phyloP scores from a whole-genome alignment of 92 coral and sea anemone genomes.

The Parazoanthus darwini region DNA sequence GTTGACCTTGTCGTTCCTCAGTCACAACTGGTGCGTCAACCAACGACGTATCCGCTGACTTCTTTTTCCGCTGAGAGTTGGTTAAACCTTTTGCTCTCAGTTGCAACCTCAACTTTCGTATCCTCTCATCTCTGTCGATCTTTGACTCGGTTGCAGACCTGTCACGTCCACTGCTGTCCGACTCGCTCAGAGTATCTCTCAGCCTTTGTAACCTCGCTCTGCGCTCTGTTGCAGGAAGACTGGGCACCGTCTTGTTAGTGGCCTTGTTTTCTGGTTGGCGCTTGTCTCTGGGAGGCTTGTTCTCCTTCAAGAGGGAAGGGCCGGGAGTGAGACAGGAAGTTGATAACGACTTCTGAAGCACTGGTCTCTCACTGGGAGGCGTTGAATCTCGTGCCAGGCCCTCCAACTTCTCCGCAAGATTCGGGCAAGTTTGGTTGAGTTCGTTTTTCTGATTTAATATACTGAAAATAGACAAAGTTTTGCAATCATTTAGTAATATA shows the following conservation, averaged over 20 bases:
- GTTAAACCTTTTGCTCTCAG: conserved; percentile 39
- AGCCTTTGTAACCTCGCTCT: conserved; percentile 33
- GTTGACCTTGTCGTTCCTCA: background rate
- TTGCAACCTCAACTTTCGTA: conserved; percentile 24
- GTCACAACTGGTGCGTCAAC: background rate
- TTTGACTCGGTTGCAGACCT: conserved; percentile 1
- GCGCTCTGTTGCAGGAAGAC: conserved; percentile 15
- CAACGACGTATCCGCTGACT: background rate
- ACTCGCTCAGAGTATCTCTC: conserved; percentile 28
- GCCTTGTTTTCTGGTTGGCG: background rate
- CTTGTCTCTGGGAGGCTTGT: conserved; percentile 1
- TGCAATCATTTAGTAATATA: background rate
- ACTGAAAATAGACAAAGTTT: background rate
- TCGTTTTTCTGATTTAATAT: conserved; percentile 16
- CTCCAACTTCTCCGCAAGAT: conserved; percentile 25
- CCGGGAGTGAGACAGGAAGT: conserved; percentile 41
- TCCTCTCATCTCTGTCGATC: conserved; percentile 30
- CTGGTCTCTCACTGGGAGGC: conserved; percentile 6
- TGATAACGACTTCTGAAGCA: conserved; percentile 27
- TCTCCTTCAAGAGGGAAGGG: conserved; percentile 32
- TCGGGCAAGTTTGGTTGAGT: conserved; percentile 37
- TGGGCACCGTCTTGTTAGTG: background rate
- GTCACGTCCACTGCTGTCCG: conserved; percentile 10
- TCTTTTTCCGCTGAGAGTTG: conserved; percentile 24
- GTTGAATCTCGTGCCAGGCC: conserved; percentile 13